A percentile compares a stretch with the other conserved stretches of the same genome.
These are phyloP conservation scores for Sphaeramia orbicularis DNA, from an alignment of 2,797 vertebrate genomes.

Conservation along the genomic window DNA sequence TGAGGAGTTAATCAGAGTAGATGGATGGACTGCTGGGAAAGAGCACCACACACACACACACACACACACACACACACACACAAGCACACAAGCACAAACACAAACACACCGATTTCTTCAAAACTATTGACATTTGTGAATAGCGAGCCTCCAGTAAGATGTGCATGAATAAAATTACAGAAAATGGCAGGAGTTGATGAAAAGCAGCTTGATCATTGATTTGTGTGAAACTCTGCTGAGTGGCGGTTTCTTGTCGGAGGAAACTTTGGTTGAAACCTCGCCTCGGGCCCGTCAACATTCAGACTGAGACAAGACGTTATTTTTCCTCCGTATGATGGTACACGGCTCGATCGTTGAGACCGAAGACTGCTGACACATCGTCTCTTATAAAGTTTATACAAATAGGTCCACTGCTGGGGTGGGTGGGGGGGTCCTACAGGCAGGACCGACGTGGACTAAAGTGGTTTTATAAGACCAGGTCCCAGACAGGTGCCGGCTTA, in stretches of 20 bases:
- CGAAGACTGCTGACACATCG: slow-evolving; percentile 69
- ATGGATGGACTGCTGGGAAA: slow-evolving; percentile 73
- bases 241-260: slow-evolving; percentile 54
- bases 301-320: slow-evolving; percentile 48
- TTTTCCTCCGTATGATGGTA: slow-evolving; percentile 43
- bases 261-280: slow-evolving; percentile 63
- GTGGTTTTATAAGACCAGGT: slow-evolving; percentile 50
- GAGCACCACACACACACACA: slow-evolving; percentile 34
- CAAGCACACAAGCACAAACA: slow-evolving; percentile 12
- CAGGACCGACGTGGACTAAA: no score
- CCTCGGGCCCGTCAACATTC: slow-evolving; percentile 63
- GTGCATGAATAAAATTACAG: slow-evolving; percentile 52
- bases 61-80: slow-evolving; percentile 4
- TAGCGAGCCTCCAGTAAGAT: slow-evolving; percentile 58
- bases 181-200: slow-evolving; percentile 65
- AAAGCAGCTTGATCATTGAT: slow-evolving; percentile 68
- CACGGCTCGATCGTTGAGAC: slow-evolving; percentile 39
- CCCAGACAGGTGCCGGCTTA: slow-evolving; percentile 46
- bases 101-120: no score
- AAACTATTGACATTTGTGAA: slow-evolving; percentile 67
- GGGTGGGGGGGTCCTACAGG: no score
- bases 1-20: slow-evolving; percentile 75
- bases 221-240: slow-evolving; percentile 62
- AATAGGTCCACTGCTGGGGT: slow-evolving; percentile 56
- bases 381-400: slow-evolving; percentile 56